Conservation (phyloP, 2,113 vertebrate species). For the Prietella phreatophila region DNA sequence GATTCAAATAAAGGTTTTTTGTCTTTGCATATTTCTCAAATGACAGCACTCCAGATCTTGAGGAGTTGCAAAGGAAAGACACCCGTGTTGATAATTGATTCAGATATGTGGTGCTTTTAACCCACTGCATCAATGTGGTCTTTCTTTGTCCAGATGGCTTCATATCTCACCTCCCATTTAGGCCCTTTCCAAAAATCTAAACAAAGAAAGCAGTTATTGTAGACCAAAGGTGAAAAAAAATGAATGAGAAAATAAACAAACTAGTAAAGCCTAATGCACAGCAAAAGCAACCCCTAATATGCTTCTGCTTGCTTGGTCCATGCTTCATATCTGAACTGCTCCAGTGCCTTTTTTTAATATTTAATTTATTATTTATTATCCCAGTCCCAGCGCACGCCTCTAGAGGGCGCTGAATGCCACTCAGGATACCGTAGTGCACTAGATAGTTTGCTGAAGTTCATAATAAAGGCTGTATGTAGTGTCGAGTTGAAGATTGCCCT, state of each 20-base stretch:
- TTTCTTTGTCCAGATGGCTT: neutral
- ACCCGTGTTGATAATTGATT: too few species aligned
- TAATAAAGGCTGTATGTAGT: neutral
- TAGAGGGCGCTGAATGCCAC: neutral
- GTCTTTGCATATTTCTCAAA: neutral
- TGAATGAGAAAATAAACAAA: neutral
- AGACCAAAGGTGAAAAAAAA: neutral
- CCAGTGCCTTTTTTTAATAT: neutral
- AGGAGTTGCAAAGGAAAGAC: too few species aligned
- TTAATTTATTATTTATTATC: neutral
- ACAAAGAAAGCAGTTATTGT: neutral
- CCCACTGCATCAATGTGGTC: neutral
- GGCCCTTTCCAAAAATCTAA: neutral
- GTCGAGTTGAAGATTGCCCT: neutral
- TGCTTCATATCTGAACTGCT: neutral
- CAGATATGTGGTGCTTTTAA: too few species aligned
- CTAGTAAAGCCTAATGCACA: neutral
- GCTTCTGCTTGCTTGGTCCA: neutral
- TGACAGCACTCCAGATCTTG: neutral
- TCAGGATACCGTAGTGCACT: neutral
- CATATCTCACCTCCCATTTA: neutral
- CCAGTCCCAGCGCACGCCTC: neutral
- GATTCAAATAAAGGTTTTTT: neutral
- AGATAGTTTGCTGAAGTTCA: neutral
- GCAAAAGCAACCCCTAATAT: neutral